A percentile compares a stretch with the other conserved stretches of the same genome.
phyloP scores from a whole-genome alignment of 2,113 vertebrate species.

The Hucho hucho region DNA sequence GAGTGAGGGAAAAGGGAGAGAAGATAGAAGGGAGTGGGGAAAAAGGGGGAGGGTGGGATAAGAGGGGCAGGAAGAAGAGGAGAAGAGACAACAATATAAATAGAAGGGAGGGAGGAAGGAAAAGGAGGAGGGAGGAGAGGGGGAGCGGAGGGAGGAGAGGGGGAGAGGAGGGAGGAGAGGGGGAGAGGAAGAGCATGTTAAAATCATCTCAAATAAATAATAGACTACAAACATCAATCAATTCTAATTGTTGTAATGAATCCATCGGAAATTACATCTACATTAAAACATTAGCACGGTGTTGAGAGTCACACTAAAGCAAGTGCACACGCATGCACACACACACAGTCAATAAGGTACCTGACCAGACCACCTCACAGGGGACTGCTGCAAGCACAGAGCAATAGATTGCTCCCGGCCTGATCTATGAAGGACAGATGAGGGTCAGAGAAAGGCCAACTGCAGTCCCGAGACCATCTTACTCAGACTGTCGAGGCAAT shows the following conservation, averaged over 20 bases:
- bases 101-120: not conserved
- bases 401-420: not conserved
- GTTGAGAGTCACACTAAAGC: not conserved
- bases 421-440: conserved; percentile 11
- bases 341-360: not conserved
- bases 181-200: conserved; percentile 1
- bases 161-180: no score
- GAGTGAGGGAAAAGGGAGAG: conserved; percentile 3
- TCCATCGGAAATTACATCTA: conserved; percentile 18
- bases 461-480: conserved; percentile 9
- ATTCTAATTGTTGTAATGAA: conserved; percentile 19
- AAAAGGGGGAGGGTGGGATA: conserved; percentile 28
- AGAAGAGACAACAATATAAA: conserved; percentile 2
- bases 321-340: not conserved
- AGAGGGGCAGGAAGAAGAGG: conserved; percentile 39
- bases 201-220: conserved; percentile 17
- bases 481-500: not conserved
- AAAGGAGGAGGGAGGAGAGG: not conserved
- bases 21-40: not conserved
- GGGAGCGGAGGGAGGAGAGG: not conserved
- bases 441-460: conserved; percentile 26
- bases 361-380: not conserved
- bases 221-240: conserved; percentile 3
- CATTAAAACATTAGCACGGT: conserved; percentile 1
- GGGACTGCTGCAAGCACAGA: not conserved